These are phyloP conservation scores for Tenebrio molitor DNA, from an alignment of 1,140 invertebrate species.

Conservation along the genomic window DNA sequence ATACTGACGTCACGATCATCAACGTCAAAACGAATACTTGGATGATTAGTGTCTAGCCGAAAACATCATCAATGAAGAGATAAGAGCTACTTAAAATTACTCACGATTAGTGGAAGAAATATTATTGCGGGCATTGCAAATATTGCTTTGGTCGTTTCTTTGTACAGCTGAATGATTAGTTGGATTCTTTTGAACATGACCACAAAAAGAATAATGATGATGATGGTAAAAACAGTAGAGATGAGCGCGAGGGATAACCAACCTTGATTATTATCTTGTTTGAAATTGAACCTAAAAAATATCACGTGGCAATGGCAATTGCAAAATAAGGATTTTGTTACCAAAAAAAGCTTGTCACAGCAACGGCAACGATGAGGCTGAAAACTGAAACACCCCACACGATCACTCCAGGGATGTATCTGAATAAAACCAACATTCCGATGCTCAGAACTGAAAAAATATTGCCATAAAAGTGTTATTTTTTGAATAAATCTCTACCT, in stretches of 20 bases:
- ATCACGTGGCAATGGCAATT: too few relatives aligned
- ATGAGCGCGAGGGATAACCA: not conserved
- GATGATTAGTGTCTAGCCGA: slow-evolving; percentile 15
- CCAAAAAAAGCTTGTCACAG: slow-evolving; percentile 14
- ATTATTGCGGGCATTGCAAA: slow-evolving; percentile 42
- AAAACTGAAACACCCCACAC: slow-evolving; percentile 15
- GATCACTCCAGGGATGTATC: slow-evolving; percentile 8
- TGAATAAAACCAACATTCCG: not conserved
- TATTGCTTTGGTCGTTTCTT: slow-evolving; percentile 46
- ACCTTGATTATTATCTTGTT: too few relatives aligned
- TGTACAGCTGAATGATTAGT: slow-evolving; percentile 39
- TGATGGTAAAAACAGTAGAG: slow-evolving; percentile 1
- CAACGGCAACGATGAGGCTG: not conserved
- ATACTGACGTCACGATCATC: not conserved
- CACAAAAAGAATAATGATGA: slow-evolving; percentile 11
- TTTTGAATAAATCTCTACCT: slow-evolving; percentile 6
- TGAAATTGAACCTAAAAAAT: too few relatives aligned
- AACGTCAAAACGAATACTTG: not conserved
- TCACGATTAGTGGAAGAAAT: slow-evolving; percentile 36
- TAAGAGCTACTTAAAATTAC: not conserved
- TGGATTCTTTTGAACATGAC: slow-evolving; percentile 30
- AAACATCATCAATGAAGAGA: too few relatives aligned
- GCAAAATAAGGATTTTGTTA: not conserved
- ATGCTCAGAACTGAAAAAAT: slow-evolving; percentile 24
- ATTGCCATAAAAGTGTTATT: not conserved